A percentile compares a stretch with the other conserved stretches of the same genome.
These are phyloP conservation scores for Garra rufa DNA, from an alignment of 2,113 vertebrate genomes.

Conservation along the genomic window DNA sequence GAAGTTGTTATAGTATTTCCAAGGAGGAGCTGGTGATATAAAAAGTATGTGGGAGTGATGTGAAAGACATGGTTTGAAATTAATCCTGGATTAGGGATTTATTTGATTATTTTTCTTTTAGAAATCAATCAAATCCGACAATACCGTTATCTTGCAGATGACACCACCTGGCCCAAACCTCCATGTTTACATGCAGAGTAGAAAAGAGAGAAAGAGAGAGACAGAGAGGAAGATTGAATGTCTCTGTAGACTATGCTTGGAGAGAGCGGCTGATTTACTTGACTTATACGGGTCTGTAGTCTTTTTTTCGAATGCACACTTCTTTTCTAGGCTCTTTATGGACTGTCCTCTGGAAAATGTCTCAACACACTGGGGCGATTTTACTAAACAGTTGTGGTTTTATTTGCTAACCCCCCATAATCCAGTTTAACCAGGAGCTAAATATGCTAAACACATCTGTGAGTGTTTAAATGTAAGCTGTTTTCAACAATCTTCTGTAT, in stretches of 20 bases:
- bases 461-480: no score
- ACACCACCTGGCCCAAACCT: not conserved
- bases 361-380: not conserved
- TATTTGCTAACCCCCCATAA: not conserved
- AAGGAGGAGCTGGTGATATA: not conserved
- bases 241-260: not conserved
- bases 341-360: not conserved
- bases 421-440: not conserved
- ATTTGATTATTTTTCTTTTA: slow-evolving; percentile 13
- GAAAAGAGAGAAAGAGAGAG: no score
- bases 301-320: not conserved
- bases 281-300: not conserved
- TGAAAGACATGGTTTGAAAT: slow-evolving; percentile 10
- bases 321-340: not conserved
- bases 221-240: not conserved
- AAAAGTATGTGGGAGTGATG: not conserved
- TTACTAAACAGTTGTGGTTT: not conserved
- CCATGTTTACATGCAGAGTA: slow-evolving; percentile 45
- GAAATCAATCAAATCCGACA: slow-evolving; percentile 46
- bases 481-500: no score
- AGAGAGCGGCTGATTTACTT: slow-evolving; percentile 5
- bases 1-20: not conserved
- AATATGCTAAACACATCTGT: not conserved
- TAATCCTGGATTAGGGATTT: slow-evolving; percentile 53
- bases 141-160: slow-evolving; percentile 5